These are phyloP conservation scores for Berghia stephanieae DNA, from an alignment of 1,140 invertebrate genomes.

Conservation along the genomic window DNA sequence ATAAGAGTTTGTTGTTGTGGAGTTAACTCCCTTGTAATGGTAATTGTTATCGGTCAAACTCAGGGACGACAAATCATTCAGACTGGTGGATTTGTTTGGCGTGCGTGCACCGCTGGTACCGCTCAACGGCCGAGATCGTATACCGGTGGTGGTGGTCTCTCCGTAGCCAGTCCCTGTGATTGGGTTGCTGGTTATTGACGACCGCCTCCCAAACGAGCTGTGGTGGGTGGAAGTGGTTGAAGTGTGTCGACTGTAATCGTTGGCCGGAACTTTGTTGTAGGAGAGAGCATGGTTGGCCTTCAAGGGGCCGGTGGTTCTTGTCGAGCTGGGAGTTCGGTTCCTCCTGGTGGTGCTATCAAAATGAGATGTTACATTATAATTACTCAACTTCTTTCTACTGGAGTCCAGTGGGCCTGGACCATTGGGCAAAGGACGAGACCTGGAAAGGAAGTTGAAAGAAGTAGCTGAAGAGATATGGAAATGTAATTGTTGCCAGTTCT, in stretches of 20 bases:
- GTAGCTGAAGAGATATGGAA: no score
- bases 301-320: constrained; percentile 41
- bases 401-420: constrained; percentile 56
- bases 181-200: no score
- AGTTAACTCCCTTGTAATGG: no score
- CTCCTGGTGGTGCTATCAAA: background rate
- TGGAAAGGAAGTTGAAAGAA: background rate
- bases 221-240: no score
- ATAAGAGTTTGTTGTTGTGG: no score
- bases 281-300: constrained; percentile 51
- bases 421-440: constrained; percentile 39
- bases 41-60: no score
- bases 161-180: background rate
- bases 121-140: background rate
- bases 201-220: no score
- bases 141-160: background rate
- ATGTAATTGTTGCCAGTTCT: no score
- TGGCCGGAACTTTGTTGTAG: no score
- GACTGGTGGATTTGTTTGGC: constrained; percentile 12
- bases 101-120: background rate
- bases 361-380: constrained; percentile 15
- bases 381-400: constrained; percentile 43
- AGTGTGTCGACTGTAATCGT: no score
- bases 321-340: constrained; percentile 17
- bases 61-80: constrained; percentile 5